A percentile compares a stretch with the other conserved stretches of the same genome.
These are phyloP conservation scores for Umimayanthus kanabou DNA, from an alignment of 92 coral and sea anemone genomes.

Conservation along the genomic window DNA sequence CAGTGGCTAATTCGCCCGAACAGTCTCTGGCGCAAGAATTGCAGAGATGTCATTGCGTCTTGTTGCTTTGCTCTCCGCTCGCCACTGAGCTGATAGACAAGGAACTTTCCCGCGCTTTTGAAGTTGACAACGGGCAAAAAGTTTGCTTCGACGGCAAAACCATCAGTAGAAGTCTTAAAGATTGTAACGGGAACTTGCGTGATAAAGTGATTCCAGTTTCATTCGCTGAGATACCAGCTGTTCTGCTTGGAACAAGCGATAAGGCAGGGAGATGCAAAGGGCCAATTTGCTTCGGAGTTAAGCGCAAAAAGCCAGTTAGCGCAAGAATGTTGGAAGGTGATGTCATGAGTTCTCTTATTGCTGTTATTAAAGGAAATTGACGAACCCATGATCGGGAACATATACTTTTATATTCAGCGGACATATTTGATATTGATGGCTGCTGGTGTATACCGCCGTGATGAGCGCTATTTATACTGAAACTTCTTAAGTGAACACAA, in stretches of 20 bases:
- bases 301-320: conserved; percentile 61
- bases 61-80: conserved; percentile 64
- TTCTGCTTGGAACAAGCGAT: conserved; percentile 47
- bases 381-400: not conserved
- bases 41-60: conserved; percentile 55
- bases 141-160: conserved; percentile 73
- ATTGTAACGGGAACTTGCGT: conserved; percentile 60
- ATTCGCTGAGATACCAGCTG: conserved; percentile 70
- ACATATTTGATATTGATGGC: not conserved
- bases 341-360: conserved; percentile 65
- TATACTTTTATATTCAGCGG: not conserved
- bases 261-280: conserved; percentile 44
- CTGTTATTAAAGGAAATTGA: conserved; percentile 58
- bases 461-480: not conserved
- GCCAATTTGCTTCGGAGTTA: conserved; percentile 66
- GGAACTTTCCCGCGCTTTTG: conserved; percentile 58
- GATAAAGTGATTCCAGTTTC: conserved; percentile 73
- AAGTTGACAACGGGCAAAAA: conserved; percentile 58
- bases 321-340: conserved; percentile 76
- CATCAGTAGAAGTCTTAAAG: conserved; percentile 57
- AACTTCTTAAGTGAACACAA: not conserved
- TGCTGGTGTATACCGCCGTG: not conserved
- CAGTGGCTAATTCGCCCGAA: conserved; percentile 34
- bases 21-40: conserved; percentile 54
- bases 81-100: conserved; percentile 74